phyloP scores from a whole-genome alignment of 2,888 invertebrate genomes.

The Prosopocoilus inquinatus region DNA sequence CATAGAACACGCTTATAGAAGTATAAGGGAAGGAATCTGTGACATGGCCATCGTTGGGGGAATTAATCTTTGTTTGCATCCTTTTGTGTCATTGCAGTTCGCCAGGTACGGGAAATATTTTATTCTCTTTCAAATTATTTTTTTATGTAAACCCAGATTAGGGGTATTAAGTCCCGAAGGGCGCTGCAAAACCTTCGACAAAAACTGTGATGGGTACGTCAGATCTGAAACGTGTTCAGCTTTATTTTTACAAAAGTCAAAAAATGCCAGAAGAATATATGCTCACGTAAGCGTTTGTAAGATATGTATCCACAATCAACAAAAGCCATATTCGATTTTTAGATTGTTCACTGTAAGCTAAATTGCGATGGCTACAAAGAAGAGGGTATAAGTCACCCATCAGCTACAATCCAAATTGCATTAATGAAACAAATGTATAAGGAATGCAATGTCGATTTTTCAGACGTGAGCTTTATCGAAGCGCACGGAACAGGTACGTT shows the following conservation, averaged over 20 bases:
- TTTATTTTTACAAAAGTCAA: slow-evolving; percentile 68
- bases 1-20: slow-evolving; percentile 75
- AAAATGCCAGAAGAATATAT: slow-evolving; percentile 54
- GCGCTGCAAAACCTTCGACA: slow-evolving; percentile 88
- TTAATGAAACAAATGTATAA: slow-evolving; percentile 64
- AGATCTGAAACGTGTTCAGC: slow-evolving; percentile 76
- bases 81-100: slow-evolving; percentile 86
- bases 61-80: slow-evolving; percentile 81
- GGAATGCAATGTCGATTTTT: slow-evolving; percentile 70
- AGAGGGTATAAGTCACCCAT: slow-evolving; percentile 47
- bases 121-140: neutral
- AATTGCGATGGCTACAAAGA: slow-evolving; percentile 48
- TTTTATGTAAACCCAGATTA: slow-evolving; percentile 47
- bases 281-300: slow-evolving; percentile 44
- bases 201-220: slow-evolving; percentile 76
- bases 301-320: neutral
- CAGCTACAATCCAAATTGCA: slow-evolving; percentile 57
- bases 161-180: slow-evolving; percentile 83
- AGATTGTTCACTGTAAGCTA: slow-evolving; percentile 42
- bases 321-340: no score
- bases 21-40: slow-evolving; percentile 76
- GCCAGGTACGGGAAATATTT: slow-evolving; percentile 54
- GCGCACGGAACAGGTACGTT: slow-evolving; percentile 70
- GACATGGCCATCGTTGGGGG: slow-evolving; percentile 90
- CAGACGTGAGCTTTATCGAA: slow-evolving; percentile 74